Conservation (phyloP, 1,140 invertebrate genomes). For the Drosophila eugracilis region DNA sequence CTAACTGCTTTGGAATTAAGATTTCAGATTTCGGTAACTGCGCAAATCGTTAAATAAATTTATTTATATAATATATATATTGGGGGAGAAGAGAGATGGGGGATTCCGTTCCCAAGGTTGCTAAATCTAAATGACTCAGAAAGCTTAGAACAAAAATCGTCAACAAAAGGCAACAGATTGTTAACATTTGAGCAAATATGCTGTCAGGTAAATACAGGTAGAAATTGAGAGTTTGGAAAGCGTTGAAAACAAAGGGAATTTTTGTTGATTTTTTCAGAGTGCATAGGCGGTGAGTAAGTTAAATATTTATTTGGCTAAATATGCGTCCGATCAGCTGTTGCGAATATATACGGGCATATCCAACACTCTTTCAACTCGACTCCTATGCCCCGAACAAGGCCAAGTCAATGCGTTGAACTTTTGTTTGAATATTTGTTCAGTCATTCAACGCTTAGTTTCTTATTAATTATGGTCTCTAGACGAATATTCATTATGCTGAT, state of each 20-base stretch:
- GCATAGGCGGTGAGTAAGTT: conserved; percentile 20
- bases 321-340: conserved; percentile 43
- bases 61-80: background rate
- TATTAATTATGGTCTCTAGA: conserved; percentile 31
- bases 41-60: conserved; percentile 19
- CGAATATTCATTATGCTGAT: conserved; percentile 31
- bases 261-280: conserved; percentile 25
- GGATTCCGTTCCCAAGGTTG: conserved; percentile 13
- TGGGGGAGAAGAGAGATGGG: background rate
- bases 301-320: conserved; percentile 36
- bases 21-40: conserved; percentile 40
- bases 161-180: conserved; percentile 26
- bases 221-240: conserved; percentile 21
- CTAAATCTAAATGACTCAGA: conserved; percentile 3
- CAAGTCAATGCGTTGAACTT: conserved; percentile 54
- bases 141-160: conserved; percentile 15
- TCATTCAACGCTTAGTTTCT: conserved; percentile 39
- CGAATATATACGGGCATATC: conserved; percentile 30
- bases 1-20: conserved; percentile 34
- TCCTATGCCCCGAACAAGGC: conserved; percentile 39
- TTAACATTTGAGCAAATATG: conserved; percentile 24
- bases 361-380: conserved; percentile 28
- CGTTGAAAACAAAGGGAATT: background rate
- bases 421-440: conserved; percentile 37
- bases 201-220: conserved; percentile 4